Evolutionary conservation across 2,113 vertebrate genomes (phyloP).

Genomic region (Xiphophorus hellerii): DNA sequence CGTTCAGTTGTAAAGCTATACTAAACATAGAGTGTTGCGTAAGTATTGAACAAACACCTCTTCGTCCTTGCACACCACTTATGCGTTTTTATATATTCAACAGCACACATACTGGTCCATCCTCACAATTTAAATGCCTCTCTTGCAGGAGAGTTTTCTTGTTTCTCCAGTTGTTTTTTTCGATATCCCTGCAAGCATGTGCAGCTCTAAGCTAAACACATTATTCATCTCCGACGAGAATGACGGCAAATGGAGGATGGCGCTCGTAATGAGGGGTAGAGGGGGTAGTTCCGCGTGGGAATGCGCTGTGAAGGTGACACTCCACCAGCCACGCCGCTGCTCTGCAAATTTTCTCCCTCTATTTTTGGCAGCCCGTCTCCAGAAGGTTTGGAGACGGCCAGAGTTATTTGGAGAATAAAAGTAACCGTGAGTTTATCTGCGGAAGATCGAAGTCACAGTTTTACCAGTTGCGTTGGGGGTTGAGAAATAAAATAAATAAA

Average conservation of each 20-base stretch:
- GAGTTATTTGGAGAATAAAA: not conserved
- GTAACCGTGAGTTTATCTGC: not conserved
- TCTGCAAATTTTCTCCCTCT: constrained; percentile 30
- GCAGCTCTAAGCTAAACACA: constrained; percentile 51
- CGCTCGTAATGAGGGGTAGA: constrained; percentile 10
- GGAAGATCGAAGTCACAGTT: not conserved
- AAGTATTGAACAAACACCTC: not conserved
- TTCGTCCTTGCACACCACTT: not conserved
- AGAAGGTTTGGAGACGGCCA: not conserved
- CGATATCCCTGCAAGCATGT: constrained; percentile 10
- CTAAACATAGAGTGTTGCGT: not conserved
- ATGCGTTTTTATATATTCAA: not conserved
- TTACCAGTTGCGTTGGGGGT: not conserved
- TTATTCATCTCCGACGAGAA: constrained; percentile 55
- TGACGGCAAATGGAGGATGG: constrained; percentile 46
- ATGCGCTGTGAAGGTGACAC: constrained; percentile 59
- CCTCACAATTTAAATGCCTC: not conserved
- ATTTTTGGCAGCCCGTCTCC: constrained; percentile 23
- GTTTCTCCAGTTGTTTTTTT: not conserved
- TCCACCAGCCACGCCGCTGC: constrained; percentile 17
- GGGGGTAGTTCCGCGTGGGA: constrained; percentile 43
- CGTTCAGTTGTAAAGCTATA: not conserved
- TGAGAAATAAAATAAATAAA: not conserved
- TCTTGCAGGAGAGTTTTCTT: not conserved
- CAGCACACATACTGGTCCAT: not conserved